Conservation (phyloP, 2,113 vertebrate species). For the Thalassarche chlororhynchos region DNA sequence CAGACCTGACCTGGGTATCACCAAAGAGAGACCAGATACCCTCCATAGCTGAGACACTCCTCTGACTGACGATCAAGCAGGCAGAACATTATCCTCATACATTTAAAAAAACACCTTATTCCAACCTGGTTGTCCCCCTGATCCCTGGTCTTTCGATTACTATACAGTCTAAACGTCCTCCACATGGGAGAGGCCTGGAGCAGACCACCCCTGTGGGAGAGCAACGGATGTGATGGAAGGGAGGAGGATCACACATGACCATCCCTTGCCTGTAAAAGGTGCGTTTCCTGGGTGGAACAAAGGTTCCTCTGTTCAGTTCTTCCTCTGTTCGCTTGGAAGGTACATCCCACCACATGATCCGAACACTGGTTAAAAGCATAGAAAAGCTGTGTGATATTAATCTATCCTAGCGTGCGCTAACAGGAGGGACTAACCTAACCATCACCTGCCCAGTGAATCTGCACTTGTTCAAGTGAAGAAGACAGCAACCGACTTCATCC, state of each 20-base stretch:
- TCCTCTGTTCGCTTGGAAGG: not conserved
- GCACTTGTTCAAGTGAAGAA: not conserved
- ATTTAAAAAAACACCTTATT: not conserved
- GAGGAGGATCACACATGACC: not conserved
- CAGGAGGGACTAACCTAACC: not conserved
- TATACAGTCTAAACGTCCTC: not conserved
- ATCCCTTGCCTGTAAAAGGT: not conserved
- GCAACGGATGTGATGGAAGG: accelerated
- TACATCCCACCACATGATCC: not conserved
- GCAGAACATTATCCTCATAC: not conserved
- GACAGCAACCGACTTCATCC: not conserved
- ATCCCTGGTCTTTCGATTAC: not conserved
- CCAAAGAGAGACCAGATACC: not conserved
- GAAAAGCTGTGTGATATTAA: not conserved
- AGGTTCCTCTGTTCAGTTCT: not conserved
- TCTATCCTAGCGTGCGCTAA: not conserved
- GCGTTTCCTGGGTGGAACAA: not conserved
- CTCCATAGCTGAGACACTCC: not conserved
- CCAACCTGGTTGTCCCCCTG: not conserved
- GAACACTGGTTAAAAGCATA: not conserved
- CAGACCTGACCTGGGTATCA: not conserved
- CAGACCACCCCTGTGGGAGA: not conserved
- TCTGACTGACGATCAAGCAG: not conserved
- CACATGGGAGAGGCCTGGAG: not conserved
- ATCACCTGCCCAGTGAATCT: not conserved